phyloP scores from a whole-genome alignment of 92 coral and sea anemone species.

The Palythoa heliodiscus region DNA sequence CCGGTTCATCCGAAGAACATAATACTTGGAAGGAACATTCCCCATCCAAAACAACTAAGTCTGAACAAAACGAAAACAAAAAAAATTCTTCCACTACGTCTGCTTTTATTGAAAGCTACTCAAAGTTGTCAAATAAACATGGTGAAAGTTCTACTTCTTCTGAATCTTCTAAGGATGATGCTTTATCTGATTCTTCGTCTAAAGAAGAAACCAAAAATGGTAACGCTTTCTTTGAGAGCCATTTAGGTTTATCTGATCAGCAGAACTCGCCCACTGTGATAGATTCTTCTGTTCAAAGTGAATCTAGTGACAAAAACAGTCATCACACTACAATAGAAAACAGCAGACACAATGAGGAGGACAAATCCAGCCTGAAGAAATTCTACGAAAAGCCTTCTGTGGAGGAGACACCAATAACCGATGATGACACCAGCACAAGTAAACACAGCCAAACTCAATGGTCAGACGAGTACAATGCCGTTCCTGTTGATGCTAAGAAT shows the following conservation, averaged over 20 bases:
- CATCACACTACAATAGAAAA: background rate
- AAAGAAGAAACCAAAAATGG: background rate
- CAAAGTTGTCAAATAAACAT: background rate
- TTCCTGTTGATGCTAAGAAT: constrained; percentile 18
- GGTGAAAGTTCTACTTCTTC: background rate
- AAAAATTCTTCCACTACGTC: background rate
- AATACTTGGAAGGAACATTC: background rate
- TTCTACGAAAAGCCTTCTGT: constrained; percentile 31
- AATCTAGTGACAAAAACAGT: background rate
- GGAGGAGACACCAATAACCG: constrained; percentile 29
- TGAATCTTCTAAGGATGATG: background rate
- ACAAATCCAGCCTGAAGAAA: background rate
- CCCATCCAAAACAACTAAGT: background rate
- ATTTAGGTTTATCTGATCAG: background rate
- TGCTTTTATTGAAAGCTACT: background rate
- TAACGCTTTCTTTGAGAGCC: background rate
- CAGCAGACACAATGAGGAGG: background rate
- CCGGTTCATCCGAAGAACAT: background rate
- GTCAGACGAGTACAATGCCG: constrained; percentile 8
- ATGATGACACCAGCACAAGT: background rate
- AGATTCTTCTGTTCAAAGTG: background rate
- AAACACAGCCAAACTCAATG: background rate
- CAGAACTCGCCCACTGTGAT: background rate
- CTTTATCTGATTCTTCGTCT: background rate
- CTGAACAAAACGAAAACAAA: background rate